Conservation (phyloP, 2,797 vertebrate species). For the Alosa sapidissima region DNA sequence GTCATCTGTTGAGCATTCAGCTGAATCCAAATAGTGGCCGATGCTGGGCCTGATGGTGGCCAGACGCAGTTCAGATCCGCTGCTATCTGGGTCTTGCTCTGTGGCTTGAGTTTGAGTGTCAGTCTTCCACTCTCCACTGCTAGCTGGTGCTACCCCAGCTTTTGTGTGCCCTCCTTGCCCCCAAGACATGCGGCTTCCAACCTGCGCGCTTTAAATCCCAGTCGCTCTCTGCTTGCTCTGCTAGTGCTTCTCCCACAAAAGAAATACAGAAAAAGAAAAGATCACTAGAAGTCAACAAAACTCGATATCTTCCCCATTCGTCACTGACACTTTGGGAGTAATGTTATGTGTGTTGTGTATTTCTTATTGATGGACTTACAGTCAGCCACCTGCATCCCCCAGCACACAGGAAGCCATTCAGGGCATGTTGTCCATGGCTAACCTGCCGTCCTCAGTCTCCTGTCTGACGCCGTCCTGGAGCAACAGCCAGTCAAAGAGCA, state of each 20-base stretch:
- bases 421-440: constrained; percentile 99
- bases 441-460: constrained; percentile 93
- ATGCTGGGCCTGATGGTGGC: neutral
- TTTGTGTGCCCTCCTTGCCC: constrained; percentile 1
- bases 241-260: constrained; percentile 11
- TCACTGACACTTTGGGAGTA: constrained; percentile 47
- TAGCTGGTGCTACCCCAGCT: neutral
- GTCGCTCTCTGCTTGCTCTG: constrained; percentile 7
- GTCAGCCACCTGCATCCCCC: constrained; percentile 97
- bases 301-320: constrained; percentile 44
- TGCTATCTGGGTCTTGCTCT: neutral
- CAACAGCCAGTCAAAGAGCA: constrained; percentile 85
- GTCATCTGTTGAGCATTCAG: constrained; percentile 17
- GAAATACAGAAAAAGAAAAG: neutral
- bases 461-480: constrained; percentile 89
- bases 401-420: constrained; percentile 99
- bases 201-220: neutral
- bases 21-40: neutral
- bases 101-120: constrained; percentile 8
- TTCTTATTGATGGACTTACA: constrained; percentile 78
- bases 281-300: constrained; percentile 9
- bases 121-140: neutral
- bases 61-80: neutral
- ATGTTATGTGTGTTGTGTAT: constrained; percentile 72
- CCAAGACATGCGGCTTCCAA: constrained; percentile 4